Base-by-base conservation (phyloP, 1,140 invertebrate genomes). In the Hormaphis cornu region DNA sequence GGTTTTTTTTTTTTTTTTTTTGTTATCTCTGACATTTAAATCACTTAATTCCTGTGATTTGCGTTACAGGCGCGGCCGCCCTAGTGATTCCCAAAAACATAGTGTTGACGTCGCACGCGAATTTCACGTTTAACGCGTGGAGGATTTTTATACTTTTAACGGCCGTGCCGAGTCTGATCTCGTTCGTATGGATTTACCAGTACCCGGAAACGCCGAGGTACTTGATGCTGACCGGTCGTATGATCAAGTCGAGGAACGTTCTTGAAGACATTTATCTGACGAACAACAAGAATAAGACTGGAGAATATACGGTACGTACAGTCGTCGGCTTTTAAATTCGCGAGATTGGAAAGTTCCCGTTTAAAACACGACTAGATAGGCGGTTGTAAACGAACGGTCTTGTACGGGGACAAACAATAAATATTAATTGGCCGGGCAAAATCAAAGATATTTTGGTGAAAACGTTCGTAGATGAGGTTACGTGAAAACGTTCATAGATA, bases 131-230 rank as follows among this genome's bases (percentile, higher is more conserved):
- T 7, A 48, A 63, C 22, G 26, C 24, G 6, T 63, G 59, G 59
- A 46, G 59, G 22, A 6, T 48, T 22, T 63, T 48, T 33, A 48
- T 63, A 22, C 12, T 63, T 20, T 48, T 63, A 14, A 20, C 59
- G 0, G 28, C 59, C 3, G 9, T 63, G 24, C 59, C 59, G 16
- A 63, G 59, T 20, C 10, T 63, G 2, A 20, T 63, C 9, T 4
- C n/a, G 9, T 63, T 63, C 3, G 9, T 63, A 22, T 22, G 33
- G 28, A 48, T 63, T 14, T 63, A 35, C 6, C 44, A 16, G 9
- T 63, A 30, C 6, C 59, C 59, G 8, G 59, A 63, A 63, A 30
- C 59, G 4, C 59, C 59, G 8, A 20, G 59, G 0, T 63, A 22
- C 16, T 22, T 63, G 16, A 63, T 63, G 44, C 28, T 48, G 8